These are phyloP conservation scores for Ashinkailepas kermadecensis DNA, from an alignment of 2,888 invertebrate genomes.

Conservation along the genomic window DNA sequence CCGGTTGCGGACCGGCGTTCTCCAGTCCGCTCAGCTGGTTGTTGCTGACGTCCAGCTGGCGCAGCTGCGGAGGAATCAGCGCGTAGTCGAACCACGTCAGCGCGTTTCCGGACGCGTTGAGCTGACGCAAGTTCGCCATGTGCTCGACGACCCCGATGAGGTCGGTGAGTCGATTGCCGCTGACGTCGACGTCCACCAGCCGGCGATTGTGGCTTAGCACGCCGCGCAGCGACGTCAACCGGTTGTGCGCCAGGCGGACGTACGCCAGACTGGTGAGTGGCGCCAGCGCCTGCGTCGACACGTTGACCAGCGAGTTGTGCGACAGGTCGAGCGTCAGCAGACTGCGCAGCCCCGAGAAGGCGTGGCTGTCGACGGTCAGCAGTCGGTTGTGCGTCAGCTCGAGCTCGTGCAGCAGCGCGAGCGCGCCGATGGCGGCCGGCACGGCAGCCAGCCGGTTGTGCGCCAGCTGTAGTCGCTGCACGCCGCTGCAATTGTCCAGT, in stretches of 20 bases:
- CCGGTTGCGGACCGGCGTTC: slow-evolving; percentile 76
- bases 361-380: slow-evolving; percentile 65
- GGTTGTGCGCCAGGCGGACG: slow-evolving; percentile 70
- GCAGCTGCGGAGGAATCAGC: slow-evolving; percentile 63
- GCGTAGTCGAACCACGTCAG: slow-evolving; percentile 64
- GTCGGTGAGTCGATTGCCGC: slow-evolving; percentile 70
- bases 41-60: slow-evolving; percentile 75
- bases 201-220: slow-evolving; percentile 68
- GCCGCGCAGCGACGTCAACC: slow-evolving; percentile 67
- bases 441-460: slow-evolving; percentile 74
- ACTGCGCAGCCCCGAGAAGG: slow-evolving; percentile 63
- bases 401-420: slow-evolving; percentile 71
- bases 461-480: slow-evolving; percentile 79
- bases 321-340: slow-evolving; percentile 66
- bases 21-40: slow-evolving; percentile 72
- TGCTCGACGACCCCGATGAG: slow-evolving; percentile 71
- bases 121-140: slow-evolving; percentile 42
- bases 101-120: slow-evolving; percentile 53
- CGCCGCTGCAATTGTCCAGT: slow-evolving; percentile 50
- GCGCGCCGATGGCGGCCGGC: slow-evolving; percentile 70
- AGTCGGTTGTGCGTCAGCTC: slow-evolving; percentile 64
- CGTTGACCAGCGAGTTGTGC: slow-evolving; percentile 65
- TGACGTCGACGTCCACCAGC: slow-evolving; percentile 69
- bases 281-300: slow-evolving; percentile 69
- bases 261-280: slow-evolving; percentile 63